Percentiles rank a stretch among this genome's conserved stretches.
phyloP scores from a whole-genome alignment of 1,140 invertebrate species.

The Nasonia giraulti region DNA sequence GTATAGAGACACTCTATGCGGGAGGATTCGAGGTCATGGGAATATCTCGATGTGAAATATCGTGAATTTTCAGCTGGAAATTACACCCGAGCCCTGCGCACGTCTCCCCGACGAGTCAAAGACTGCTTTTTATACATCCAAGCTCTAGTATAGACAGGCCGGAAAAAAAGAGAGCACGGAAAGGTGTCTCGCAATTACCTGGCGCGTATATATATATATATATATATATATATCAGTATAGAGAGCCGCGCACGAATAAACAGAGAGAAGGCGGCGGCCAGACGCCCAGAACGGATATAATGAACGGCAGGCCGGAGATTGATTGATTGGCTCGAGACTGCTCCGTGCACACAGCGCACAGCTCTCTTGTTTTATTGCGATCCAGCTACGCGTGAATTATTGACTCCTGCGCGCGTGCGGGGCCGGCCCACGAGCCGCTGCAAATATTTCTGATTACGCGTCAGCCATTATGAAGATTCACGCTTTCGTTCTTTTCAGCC shows the following conservation, averaged over 20 bases:
- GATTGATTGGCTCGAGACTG: conserved; percentile 21
- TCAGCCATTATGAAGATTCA: background rate
- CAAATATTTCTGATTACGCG: background rate
- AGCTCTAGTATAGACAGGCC: background rate
- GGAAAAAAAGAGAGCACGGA: background rate
- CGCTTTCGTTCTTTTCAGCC: background rate
- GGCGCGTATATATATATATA: background rate
- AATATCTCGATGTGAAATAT: no score
- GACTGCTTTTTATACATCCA: no score
- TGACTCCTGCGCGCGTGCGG: background rate
- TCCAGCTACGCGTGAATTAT: background rate
- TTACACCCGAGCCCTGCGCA: no score
- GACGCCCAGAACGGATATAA: conserved; percentile 11
- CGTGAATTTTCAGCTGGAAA: no score
- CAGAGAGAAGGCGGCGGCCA: background rate
- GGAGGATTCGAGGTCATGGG: no score
- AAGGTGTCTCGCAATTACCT: conserved; percentile 4
- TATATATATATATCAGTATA: no score
- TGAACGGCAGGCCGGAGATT: conserved; percentile 26
- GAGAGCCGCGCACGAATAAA: background rate
- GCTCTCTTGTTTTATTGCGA: background rate
- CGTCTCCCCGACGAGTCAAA: no score
- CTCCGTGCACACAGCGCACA: background rate
- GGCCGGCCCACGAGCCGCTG: no score
- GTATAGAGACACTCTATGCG: no score